Conservation (phyloP, 2,113 vertebrate genomes). For the Phoxinus phoxinus region DNA sequence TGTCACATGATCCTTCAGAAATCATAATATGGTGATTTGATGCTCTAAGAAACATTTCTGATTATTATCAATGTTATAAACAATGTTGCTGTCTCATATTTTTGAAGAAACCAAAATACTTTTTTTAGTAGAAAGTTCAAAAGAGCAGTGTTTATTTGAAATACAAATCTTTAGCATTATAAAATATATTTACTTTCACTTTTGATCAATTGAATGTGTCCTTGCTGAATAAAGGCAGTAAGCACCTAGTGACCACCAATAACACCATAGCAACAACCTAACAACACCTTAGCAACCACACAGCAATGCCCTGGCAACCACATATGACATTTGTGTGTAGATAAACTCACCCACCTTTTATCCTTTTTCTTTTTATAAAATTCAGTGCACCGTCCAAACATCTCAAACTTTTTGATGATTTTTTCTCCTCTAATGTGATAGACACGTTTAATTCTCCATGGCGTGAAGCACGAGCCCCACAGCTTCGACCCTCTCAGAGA, state of each 20-base stretch:
- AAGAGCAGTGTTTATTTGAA: neutral
- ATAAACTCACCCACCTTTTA: slow-evolving; percentile 74
- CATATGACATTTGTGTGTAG: neutral
- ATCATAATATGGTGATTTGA: neutral
- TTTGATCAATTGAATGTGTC: neutral
- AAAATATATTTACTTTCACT: neutral
- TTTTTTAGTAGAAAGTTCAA: too few relatives aligned
- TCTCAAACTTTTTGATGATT: slow-evolving; percentile 64
- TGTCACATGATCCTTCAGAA: neutral
- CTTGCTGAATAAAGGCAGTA: neutral
- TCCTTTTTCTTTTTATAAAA: slow-evolving; percentile 72
- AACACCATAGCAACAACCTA: neutral
- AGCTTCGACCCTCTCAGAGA: slow-evolving; percentile 57
- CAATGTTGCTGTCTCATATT: neutral
- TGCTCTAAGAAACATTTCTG: neutral
- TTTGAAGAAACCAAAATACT: neutral
- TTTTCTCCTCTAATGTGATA: slow-evolving; percentile 27
- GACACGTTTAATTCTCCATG: slow-evolving; percentile 49
- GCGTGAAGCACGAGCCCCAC: slow-evolving; percentile 38
- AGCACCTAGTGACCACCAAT: too few relatives aligned
- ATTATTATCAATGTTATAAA: neutral
- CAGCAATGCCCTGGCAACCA: neutral
- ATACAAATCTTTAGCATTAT: neutral
- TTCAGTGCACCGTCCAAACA: slow-evolving; percentile 80
- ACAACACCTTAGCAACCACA: neutral